Base-by-base conservation (phyloP, 1,140 invertebrate genomes). In the Drosophila melanogaster region DNA sequence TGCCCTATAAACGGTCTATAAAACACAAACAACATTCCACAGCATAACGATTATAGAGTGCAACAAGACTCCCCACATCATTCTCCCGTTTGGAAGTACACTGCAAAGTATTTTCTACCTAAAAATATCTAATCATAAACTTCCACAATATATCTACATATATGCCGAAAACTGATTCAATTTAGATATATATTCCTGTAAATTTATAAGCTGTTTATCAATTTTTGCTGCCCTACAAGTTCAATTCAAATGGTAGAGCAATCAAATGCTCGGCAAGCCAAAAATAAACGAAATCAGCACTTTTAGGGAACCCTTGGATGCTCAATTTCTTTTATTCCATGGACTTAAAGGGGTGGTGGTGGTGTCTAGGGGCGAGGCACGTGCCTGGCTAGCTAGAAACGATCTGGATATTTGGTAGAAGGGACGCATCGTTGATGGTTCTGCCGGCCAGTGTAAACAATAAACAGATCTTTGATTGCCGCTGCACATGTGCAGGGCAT, bases 381-480 rank as follows among this genome's bases (percentile, higher is more conserved):
- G 67, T 71, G 67, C 67, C 65, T 49, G 65, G 67, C 33, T 49
- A 46, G 64, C 66, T 69, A 67, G 69, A 70, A 69, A 70, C 47
- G 47, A 69, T 67, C 37, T 11, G 33, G 46, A 24, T 10, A 8
- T 41, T 17, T 15, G n/a, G 15, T 24, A 33, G 14, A 8, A 11
- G n/a, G 37, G 37, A 38, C 4, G 37, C 11, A 14, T 3, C 24
- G 56, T 17, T 22, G 43, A 30, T 57, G 60, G n/a, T 37, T 43
- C 40, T 14, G 62, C 33, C 35, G 50, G 35, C 66, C 58, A 79
- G 58, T 84, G 80, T 84, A 83, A 83, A 83, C 80, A 84, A 83
- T 83, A 84, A 84, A 79, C 79, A 83, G 80, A 84, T 84, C 79
- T 83, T 84, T 69, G 60, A 72, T 56, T 78, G 47, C 58, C 26